These are phyloP conservation scores for Ictalurus furcatus DNA, from an alignment of 2,113 vertebrate genomes.

Conservation along the genomic window DNA sequence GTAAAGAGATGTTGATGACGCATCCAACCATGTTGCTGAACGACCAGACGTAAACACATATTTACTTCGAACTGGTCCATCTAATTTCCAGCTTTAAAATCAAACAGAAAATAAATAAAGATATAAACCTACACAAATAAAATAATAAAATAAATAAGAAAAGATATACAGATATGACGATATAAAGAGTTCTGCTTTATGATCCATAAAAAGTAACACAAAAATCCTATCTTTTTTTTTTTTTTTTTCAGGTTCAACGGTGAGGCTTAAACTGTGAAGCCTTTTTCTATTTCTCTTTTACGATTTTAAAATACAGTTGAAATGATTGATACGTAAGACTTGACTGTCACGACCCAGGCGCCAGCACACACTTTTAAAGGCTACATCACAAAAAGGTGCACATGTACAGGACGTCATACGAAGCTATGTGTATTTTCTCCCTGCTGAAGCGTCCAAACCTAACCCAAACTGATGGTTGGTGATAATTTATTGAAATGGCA, in stretches of 20 bases:
- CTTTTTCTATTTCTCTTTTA: too few species aligned
- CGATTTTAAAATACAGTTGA: not conserved
- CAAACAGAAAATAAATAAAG: not conserved
- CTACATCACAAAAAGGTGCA: too few species aligned
- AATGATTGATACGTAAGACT: not conserved
- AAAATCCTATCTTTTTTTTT: not conserved
- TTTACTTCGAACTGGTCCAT: not conserved
- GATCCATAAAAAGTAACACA: not conserved
- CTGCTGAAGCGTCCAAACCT: not conserved
- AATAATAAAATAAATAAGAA: not conserved
- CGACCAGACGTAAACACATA: not conserved
- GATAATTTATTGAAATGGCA: constrained; percentile 14
- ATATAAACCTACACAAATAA: not conserved
- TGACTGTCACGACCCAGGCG: not conserved
- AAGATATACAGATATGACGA: not conserved
- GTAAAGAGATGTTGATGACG: too few species aligned
- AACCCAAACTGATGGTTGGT: not conserved
- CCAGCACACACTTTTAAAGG: not conserved
- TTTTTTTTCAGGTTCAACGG: not conserved
- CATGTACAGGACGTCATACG: not conserved
- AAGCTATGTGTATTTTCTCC: not conserved
- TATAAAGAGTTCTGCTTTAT: not conserved
- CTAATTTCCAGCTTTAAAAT: not conserved
- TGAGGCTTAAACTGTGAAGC: not conserved
- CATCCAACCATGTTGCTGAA: too few species aligned